phyloP scores from a whole-genome alignment of 2,797 vertebrate genomes.

The Margarornis squamiger region DNA sequence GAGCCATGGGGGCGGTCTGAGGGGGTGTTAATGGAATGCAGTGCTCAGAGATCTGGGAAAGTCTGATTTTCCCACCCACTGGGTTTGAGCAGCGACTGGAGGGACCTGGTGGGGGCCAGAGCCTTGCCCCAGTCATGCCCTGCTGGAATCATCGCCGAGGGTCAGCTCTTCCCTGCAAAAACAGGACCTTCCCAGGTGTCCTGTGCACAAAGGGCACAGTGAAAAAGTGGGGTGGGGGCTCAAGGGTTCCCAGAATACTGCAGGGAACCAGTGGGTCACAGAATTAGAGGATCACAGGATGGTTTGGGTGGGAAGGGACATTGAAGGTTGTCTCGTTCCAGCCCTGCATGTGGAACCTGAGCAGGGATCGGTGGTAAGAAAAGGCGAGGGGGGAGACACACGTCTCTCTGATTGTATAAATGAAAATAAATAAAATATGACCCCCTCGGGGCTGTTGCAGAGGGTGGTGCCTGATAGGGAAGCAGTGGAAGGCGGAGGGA shows the following conservation, averaged over 20 bases:
- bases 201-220: fast-evolving
- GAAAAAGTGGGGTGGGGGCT: background rate
- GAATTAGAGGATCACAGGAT: background rate
- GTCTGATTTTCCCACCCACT: background rate
- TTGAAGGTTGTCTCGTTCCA: too few species aligned
- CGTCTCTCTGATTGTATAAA: background rate
- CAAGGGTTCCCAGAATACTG: background rate
- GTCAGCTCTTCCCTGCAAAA: background rate
- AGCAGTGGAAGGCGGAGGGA: background rate
- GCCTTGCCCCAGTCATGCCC: background rate
- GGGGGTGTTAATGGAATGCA: background rate
- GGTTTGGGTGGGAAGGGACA: background rate
- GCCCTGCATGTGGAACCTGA: fast-evolving
- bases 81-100: background rate
- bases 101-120: background rate
- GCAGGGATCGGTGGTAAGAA: fast-evolving
- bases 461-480: background rate
- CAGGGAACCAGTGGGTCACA: fast-evolving
- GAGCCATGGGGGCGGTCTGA: fast-evolving
- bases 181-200: fast-evolving
- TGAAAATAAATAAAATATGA: slow-evolving; percentile 24
- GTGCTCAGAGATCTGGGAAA: background rate
- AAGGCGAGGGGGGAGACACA: fast-evolving
- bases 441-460: background rate
- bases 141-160: background rate